A percentile compares a stretch with the other conserved stretches of the same genome.
Evolutionary conservation across 2,797 vertebrate genomes (phyloP).

Genomic region (Sebastes minor): DNA sequence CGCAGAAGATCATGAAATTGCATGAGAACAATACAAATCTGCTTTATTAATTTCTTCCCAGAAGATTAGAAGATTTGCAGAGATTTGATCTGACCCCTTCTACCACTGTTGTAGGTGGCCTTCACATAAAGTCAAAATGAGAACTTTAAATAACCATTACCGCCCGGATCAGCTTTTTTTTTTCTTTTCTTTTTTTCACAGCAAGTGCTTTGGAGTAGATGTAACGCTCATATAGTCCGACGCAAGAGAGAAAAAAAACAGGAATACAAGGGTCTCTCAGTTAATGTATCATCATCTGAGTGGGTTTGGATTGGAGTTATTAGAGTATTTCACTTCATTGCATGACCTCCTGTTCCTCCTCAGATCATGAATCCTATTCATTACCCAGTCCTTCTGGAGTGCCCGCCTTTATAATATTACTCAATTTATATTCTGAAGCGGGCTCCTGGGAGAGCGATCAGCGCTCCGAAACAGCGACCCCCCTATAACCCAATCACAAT

Average conservation of each 20-base stretch:
- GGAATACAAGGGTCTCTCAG: conserved; percentile 90
- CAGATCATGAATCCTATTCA: conserved; percentile 96
- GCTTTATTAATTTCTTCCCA: conserved; percentile 82
- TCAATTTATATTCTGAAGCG: conserved; percentile 97
- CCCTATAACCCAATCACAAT: conserved; percentile 90
- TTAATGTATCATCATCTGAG: conserved; percentile 96
- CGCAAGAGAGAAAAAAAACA: conserved; percentile 64
- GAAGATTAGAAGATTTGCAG: conserved; percentile 88
- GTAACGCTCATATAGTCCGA: conserved; percentile 55
- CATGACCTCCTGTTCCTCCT: conserved; percentile 92
- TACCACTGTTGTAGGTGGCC: conserved; percentile 45
- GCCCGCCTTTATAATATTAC: conserved; percentile 92
- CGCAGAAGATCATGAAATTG: conserved; percentile 88
- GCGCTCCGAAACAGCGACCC: conserved; percentile 84
- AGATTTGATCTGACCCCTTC: conserved; percentile 75
- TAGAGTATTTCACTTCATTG: conserved; percentile 96
- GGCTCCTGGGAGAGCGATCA: conserved; percentile 90
- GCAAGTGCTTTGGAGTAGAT: conserved; percentile 59
- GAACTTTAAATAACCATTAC: conserved; percentile 79
- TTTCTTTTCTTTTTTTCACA: conserved; percentile 40
- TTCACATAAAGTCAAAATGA: conserved; percentile 76
- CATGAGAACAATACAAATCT: conserved; percentile 88
- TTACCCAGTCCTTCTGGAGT: conserved; percentile 92
- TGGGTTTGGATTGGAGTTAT: conserved; percentile 94
- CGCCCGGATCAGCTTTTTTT: conserved; percentile 55